phyloP scores from a whole-genome alignment of 2,888 invertebrate species.

The Latrodectus hesperus region DNA sequence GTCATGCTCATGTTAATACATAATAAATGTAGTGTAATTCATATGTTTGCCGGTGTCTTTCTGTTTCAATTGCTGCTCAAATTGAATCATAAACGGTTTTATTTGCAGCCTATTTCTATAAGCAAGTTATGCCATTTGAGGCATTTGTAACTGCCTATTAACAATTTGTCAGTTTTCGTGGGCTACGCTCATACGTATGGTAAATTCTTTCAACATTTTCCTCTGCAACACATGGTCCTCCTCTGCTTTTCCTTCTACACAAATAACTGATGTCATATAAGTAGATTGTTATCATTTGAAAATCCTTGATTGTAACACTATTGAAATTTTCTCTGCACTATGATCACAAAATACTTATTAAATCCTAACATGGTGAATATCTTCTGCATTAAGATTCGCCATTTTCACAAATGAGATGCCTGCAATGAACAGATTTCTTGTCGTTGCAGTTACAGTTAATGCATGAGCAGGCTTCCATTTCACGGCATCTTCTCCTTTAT shows the following conservation, averaged over 20 bases:
- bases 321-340: neutral
- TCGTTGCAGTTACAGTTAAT: no score
- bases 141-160: no score
- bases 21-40: conserved; percentile 12
- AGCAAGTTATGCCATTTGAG: conserved; percentile 1
- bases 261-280: no score
- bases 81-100: conserved; percentile 22
- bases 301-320: neutral
- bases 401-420: no score
- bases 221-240: neutral
- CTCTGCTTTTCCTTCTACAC: neutral
- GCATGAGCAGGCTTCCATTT: no score
- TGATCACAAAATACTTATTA: neutral
- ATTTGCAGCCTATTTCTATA: conserved; percentile 1
- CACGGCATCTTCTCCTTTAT: no score
- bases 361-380: no score
- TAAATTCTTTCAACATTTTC: conserved; percentile 12
- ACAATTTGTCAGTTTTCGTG: neutral
- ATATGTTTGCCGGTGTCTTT: conserved; percentile 1
- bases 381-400: no score
- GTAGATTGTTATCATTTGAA: neutral
- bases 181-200: conserved; percentile 1
- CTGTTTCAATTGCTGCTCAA: conserved; percentile 7
- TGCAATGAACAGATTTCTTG: no score
- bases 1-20: conserved; percentile 50